A percentile compares a stretch with the other conserved stretches of the same genome.
phyloP scores from a whole-genome alignment of 2,113 vertebrate species.

The Anser brachyrhynchus region DNA sequence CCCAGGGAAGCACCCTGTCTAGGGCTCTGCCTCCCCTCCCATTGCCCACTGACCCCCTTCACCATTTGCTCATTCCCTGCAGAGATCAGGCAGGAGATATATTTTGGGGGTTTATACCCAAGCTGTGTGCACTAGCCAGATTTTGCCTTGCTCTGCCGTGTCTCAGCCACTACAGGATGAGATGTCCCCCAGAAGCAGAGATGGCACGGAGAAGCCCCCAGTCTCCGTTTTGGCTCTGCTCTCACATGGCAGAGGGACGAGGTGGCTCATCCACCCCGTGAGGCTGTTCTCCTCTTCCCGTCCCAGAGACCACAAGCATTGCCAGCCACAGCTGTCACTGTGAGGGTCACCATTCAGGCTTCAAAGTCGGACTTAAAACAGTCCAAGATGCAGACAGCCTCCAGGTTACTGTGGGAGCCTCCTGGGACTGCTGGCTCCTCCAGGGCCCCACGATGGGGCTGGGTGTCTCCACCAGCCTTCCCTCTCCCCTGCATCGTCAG shows the following conservation, averaged over 20 bases:
- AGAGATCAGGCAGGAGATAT: not conserved
- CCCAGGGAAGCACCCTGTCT: not conserved
- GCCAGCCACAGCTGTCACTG: fast-evolving
- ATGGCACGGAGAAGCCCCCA: not conserved
- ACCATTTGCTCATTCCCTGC: fast-evolving
- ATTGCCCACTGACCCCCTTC: fast-evolving
- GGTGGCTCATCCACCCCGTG: not conserved
- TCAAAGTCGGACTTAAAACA: fast-evolving
- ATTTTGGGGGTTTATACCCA: not conserved
- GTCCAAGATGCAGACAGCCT: not conserved
- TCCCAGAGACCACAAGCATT: fast-evolving
- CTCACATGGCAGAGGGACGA: not conserved
- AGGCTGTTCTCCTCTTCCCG: not conserved
- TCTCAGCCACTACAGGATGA: fast-evolving
- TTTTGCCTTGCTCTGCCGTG: not conserved
- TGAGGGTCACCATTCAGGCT: not conserved
- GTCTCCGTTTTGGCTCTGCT: not conserved
- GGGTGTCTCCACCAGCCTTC: fast-evolving
- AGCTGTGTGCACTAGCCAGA: fast-evolving
- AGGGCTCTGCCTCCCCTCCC: not conserved
- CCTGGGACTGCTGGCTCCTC: not conserved
- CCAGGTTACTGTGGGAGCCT: not conserved
- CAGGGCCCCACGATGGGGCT: not conserved
- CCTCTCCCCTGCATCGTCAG: too few relatives aligned
- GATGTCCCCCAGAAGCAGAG: not conserved